These are phyloP conservation scores for Parasteatoda lunata DNA, from an alignment of 2,888 invertebrate genomes.

Conservation along the genomic window DNA sequence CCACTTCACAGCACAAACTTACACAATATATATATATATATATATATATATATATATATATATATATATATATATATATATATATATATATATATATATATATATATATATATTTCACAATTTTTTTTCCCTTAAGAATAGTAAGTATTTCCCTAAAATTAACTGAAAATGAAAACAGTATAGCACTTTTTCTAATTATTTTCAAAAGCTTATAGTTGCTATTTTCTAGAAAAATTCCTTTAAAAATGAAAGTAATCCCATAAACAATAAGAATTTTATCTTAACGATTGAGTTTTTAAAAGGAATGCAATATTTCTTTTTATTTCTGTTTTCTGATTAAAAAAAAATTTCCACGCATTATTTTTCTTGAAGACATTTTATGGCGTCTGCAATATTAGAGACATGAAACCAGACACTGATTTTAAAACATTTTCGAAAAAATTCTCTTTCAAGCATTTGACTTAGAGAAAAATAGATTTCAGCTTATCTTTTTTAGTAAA, in stretches of 20 bases:
- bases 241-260: neutral
- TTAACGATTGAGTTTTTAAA: neutral
- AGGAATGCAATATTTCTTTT: neutral
- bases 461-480: neutral
- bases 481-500: neutral
- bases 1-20: too few relatives aligned
- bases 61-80: slow-evolving; percentile 1
- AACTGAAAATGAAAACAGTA: neutral
- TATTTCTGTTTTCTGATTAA: neutral
- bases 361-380: neutral
- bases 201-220: neutral
- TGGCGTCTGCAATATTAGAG: neutral
- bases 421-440: neutral
- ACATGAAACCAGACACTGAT: neutral
- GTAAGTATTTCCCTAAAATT: too few relatives aligned
- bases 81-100: slow-evolving; percentile 1
- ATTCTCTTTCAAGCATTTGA: neutral
- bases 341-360: neutral
- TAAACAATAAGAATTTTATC: too few relatives aligned
- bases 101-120: neutral
- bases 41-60: neutral
- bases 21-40: neutral
- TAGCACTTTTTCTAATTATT: neutral
- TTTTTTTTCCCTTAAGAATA: neutral
- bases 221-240: neutral